Base-by-base conservation (phyloP, 2,113 vertebrate genomes). In the Ramphastos sulfuratus region DNA sequence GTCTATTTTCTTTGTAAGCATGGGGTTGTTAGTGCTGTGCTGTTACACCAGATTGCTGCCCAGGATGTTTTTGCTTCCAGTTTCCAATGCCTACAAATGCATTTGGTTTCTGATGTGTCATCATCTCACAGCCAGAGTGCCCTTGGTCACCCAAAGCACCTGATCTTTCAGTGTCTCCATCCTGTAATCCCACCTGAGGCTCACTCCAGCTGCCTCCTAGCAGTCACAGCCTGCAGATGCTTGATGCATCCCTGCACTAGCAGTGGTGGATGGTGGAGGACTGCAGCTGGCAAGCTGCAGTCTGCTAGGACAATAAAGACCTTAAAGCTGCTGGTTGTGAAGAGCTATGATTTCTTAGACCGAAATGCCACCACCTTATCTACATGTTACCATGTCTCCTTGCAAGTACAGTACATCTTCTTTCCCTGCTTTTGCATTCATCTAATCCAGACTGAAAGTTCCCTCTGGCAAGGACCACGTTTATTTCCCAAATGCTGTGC, bases 241-340 rank as follows among this genome's bases (percentile, higher is more conserved):
- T 59, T 9, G 0, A 8, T 10, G n/a, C 13, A 39, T 63, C 56
- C 23, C 42, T 0, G 11, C 1, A 1, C 0, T 0, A 1, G 21
- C 15, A 35, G 10, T 10, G 25, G 15, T 1, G n/a, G 39, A 79
- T 11, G 25, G 16, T 1, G n/a, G 39, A 76, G 21, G 39, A 20
- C 2, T 56, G n/a, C 5, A 4, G 31, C 27, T 48, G 31, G 18
- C 60, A 14, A 35, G 48, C 52, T 2, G 3, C n/a, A 12, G 46
- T 23, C 44, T 46, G 59, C 18, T 60, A 72, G 42, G 15, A 27
- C 31, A n/a, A 46, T 3, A 8, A 61, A 66, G 10, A 21, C 50
- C 28, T 37, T 3, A 5, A 52, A 9, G 65, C 50, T 42, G 65
- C 37, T 72, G 0, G 0, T 7, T 24, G 8, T 2, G 7, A 42